phyloP scores from a whole-genome alignment of 37 sponge, comb jelly and placozoan genomes.

The Agelas oroides region DNA sequence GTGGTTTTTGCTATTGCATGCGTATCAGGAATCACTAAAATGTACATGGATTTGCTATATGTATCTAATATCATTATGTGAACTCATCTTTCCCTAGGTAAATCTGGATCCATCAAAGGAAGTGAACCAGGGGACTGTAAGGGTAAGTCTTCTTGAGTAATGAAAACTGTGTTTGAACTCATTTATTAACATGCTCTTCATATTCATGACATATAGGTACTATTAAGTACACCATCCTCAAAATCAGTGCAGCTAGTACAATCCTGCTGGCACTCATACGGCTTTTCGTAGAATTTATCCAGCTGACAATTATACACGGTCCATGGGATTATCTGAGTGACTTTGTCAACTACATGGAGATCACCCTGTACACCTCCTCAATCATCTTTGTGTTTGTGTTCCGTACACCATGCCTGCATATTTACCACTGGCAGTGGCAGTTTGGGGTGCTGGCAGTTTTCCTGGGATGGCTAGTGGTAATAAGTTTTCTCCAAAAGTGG shows the following conservation, averaged over 20 bases:
- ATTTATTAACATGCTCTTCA: too few relatives aligned
- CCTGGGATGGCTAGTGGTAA: slow-evolving; percentile 77
- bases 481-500: slow-evolving; percentile 68
- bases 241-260: neutral
- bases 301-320: slow-evolving; percentile 22
- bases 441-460: slow-evolving; percentile 78
- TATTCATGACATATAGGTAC: too few relatives aligned
- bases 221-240: too few relatives aligned
- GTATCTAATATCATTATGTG: too few relatives aligned
- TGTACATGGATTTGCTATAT: too few relatives aligned
- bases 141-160: too few relatives aligned
- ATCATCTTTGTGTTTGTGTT: slow-evolving; percentile 53
- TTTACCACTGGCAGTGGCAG: slow-evolving; percentile 72
- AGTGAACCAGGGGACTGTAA: too few relatives aligned
- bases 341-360: slow-evolving; percentile 57
- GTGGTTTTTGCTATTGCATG: too few relatives aligned
- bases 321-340: slow-evolving; percentile 23
- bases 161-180: too few relatives aligned
- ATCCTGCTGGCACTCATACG: slow-evolving; percentile 45
- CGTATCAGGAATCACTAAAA: too few relatives aligned
- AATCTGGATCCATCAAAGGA: too few relatives aligned
- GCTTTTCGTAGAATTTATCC: slow-evolving; percentile 46
- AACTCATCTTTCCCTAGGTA: too few relatives aligned
- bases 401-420: slow-evolving; percentile 22
- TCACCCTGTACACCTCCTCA: neutral